Evolutionary conservation across 1,140 invertebrate genomes (phyloP).

Genomic region (Drosophila trapezifrons): DNA sequence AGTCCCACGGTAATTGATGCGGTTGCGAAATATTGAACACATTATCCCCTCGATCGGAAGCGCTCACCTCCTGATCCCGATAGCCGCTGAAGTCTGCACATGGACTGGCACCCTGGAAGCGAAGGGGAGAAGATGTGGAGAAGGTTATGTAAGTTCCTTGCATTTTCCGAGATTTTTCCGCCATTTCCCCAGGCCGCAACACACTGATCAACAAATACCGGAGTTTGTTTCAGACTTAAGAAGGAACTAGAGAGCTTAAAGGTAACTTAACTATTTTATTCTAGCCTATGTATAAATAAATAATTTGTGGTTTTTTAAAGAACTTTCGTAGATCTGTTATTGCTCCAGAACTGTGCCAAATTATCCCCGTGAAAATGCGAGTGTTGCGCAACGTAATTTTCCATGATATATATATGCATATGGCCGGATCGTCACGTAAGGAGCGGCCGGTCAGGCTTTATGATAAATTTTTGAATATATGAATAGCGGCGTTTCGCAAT

Average conservation of each 20-base stretch:
- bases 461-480: constrained; percentile 83
- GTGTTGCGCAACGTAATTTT: constrained; percentile 34
- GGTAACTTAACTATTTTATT: not conserved
- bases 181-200: constrained; percentile 9
- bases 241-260: not conserved
- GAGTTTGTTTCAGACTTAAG: not conserved
- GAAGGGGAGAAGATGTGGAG: constrained; percentile 25
- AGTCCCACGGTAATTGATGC: constrained; percentile 80
- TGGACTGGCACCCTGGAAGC: constrained; percentile 49
- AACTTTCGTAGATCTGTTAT: too few relatives aligned
- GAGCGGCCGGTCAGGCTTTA: constrained; percentile 59
- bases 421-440: constrained; percentile 63
- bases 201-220: constrained; percentile 16
- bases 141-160: constrained; percentile 44
- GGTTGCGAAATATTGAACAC: constrained; percentile 83
- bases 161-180: constrained; percentile 39
- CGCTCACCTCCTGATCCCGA: constrained; percentile 46
- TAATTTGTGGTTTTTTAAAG: too few relatives aligned
- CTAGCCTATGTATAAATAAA: not conserved
- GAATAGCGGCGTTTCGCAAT: constrained; percentile 75
- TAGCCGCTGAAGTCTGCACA: constrained; percentile 29
- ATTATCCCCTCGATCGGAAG: constrained; percentile 62
- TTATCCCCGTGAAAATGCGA: constrained; percentile 10
- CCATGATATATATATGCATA: constrained; percentile 39
- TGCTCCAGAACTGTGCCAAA: constrained; percentile 5